These are phyloP conservation scores for Siderastrea siderea DNA, from an alignment of 92 coral and sea anemone species.

Conservation along the genomic window DNA sequence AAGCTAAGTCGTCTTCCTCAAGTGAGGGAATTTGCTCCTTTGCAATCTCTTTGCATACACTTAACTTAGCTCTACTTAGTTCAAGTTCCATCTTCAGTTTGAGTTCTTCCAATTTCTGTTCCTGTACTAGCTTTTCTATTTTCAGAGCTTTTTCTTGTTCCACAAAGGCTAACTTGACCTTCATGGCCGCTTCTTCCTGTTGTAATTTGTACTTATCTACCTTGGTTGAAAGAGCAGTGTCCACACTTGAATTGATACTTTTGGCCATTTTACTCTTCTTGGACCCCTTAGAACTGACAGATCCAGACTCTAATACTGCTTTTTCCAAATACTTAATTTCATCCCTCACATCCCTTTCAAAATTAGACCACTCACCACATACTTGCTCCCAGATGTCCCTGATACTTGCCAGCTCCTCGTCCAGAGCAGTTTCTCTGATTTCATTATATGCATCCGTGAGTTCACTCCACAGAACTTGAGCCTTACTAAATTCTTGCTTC, in stretches of 20 bases:
- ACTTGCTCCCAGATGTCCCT: constrained; percentile 15
- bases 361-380: constrained; percentile 1
- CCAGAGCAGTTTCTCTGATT: constrained; percentile 6
- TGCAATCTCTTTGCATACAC: constrained; percentile 12
- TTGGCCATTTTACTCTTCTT: constrained; percentile 8
- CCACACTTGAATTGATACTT: neutral
- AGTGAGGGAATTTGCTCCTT: constrained; percentile 13
- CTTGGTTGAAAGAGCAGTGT: neutral
- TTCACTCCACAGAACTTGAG: constrained; percentile 23
- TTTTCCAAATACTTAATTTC: constrained; percentile 6
- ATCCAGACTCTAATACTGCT: neutral
- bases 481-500: constrained; percentile 21
- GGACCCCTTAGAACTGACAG: constrained; percentile 13
- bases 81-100: constrained; percentile 24
- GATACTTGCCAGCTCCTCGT: neutral
- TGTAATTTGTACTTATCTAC: constrained; percentile 5
- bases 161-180: constrained; percentile 11
- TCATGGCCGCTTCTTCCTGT: constrained; percentile 16
- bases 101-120: constrained; percentile 20
- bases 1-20: constrained; percentile 9
- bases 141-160: constrained; percentile 3
- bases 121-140: neutral
- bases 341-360: constrained; percentile 24
- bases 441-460: constrained; percentile 6
- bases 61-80: constrained; percentile 17